Conservation (phyloP, 2,888 invertebrate species). For the Diplazon laetatorius region DNA sequence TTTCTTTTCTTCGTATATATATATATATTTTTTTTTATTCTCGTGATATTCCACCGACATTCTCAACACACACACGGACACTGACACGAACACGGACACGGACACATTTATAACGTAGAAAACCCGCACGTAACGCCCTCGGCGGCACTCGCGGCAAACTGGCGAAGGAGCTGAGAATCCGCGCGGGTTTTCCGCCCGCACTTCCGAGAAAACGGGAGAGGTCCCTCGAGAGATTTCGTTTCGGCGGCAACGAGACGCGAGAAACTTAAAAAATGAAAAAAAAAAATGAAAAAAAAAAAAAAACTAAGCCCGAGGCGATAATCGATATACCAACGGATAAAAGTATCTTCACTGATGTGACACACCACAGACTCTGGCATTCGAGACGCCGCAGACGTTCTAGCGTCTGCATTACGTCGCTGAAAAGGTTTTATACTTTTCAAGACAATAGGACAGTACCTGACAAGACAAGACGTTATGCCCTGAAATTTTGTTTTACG, state of each 20-base stretch:
- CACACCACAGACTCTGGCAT: background rate
- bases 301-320: constrained; percentile 12
- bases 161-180: background rate
- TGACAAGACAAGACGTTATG: too few species aligned
- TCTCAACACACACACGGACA: constrained; percentile 27
- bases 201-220: background rate
- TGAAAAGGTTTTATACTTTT: too few species aligned
- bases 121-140: constrained; percentile 28
- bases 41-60: constrained; percentile 33
- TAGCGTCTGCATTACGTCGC: background rate
- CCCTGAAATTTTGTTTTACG: too few species aligned
- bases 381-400: background rate
- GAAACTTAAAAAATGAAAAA: constrained; percentile 1
- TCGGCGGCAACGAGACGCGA: constrained; percentile 8
- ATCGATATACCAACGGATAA: constrained; percentile 40
- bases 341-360: constrained; percentile 10
- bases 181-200: background rate
- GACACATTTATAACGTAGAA: constrained; percentile 24
- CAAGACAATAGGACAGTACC: too few species aligned
- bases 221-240: constrained; percentile 17
- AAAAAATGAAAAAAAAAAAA: too few species aligned
- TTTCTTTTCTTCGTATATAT: background rate
- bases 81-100: too few species aligned
- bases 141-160: constrained; percentile 15
- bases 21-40: background rate